Conservation (phyloP, 2,888 invertebrate species). For the Hirtodrosophila trivittata region DNA sequence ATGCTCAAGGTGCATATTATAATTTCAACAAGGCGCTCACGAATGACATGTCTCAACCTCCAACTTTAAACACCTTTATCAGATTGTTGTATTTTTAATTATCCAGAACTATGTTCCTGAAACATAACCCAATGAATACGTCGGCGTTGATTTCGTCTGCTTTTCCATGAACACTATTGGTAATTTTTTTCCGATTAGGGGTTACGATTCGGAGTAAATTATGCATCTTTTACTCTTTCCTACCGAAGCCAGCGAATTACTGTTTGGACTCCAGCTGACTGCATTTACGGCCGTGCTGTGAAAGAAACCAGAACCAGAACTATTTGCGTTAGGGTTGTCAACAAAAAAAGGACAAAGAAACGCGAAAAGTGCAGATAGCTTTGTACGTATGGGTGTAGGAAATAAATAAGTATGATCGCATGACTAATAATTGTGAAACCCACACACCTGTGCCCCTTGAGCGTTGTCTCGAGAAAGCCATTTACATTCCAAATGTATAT, state of each 20-base stretch:
- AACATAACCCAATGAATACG: too few relatives aligned
- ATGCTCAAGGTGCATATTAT: constrained; percentile 29
- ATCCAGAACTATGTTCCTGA: too few relatives aligned
- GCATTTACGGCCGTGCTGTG: constrained; percentile 93
- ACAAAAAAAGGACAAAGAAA: constrained; percentile 37
- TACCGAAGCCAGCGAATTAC: constrained; percentile 91
- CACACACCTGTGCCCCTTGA: constrained; percentile 90
- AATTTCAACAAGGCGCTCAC: constrained; percentile 26
- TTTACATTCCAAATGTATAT: constrained; percentile 95
- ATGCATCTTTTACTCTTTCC: constrained; percentile 92
- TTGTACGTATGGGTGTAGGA: not conserved
- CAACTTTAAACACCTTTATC: not conserved
- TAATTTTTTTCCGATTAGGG: too few relatives aligned
- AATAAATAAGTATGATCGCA: constrained; percentile 18
- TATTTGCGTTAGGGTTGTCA: constrained; percentile 52
- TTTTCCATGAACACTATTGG: too few relatives aligned
- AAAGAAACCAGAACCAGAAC: constrained; percentile 82
- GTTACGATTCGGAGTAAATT: constrained; percentile 89
- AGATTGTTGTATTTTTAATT: not conserved
- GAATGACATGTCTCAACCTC: constrained; percentile 14
- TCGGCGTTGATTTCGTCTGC: too few relatives aligned
- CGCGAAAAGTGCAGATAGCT: constrained; percentile 25
- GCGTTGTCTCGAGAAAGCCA: constrained; percentile 89
- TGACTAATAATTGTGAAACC: constrained; percentile 5
- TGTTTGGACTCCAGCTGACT: constrained; percentile 94